phyloP scores from a whole-genome alignment of 2,888 invertebrate genomes.

The Heliconius ismenius region DNA sequence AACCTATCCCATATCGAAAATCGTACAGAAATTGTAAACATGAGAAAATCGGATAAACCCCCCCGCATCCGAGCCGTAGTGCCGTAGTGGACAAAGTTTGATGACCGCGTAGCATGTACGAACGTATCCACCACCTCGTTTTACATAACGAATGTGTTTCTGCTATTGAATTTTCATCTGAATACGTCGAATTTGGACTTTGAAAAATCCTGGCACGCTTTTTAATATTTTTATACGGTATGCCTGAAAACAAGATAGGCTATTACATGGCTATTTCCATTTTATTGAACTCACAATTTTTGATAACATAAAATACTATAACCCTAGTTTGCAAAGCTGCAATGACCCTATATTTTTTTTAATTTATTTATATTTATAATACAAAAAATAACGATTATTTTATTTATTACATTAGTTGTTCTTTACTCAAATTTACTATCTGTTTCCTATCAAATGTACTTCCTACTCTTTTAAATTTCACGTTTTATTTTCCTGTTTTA shows the following conservation, averaged over 20 bases:
- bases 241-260: neutral
- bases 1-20: constrained; percentile 32
- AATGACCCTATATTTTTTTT: no score
- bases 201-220: neutral
- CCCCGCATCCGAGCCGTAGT: constrained; percentile 48
- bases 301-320: neutral
- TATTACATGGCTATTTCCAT: neutral
- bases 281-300: neutral
- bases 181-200: constrained; percentile 5
- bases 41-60: constrained; percentile 58
- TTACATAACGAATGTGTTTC: constrained; percentile 21
- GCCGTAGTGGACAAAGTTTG: constrained; percentile 44
- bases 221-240: neutral
- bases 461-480: no score
- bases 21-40: constrained; percentile 50
- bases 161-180: constrained; percentile 20
- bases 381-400: no score
- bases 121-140: constrained; percentile 3
- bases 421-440: no score
- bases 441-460: no score
- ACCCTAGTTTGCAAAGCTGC: neutral
- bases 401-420: no score
- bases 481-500: no score
- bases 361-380: no score
- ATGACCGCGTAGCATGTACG: constrained; percentile 39